Percentiles rank a stretch among this genome's conserved stretches.
phyloP scores from a whole-genome alignment of 2,113 vertebrate genomes.

The Phaethornis superciliosus region DNA sequence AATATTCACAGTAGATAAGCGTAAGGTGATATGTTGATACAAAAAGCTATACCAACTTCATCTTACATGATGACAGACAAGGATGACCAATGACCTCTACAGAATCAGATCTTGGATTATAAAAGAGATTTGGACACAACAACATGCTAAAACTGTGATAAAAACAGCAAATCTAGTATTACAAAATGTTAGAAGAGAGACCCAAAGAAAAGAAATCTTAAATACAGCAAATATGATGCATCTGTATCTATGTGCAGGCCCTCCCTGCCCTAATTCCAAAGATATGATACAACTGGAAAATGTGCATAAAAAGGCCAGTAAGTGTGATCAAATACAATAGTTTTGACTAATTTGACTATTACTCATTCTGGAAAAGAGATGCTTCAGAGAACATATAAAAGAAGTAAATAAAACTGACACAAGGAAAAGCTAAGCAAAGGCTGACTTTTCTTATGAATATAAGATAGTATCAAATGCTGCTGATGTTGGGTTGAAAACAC shows the following conservation, averaged over 20 bases:
- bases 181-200: not conserved
- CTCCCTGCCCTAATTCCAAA: not conserved
- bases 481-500: not conserved
- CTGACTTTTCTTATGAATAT: not conserved
- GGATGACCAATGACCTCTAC: not conserved
- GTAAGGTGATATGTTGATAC: not conserved
- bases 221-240: not conserved
- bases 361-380: not conserved
- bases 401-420: not conserved
- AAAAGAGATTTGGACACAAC: not conserved
- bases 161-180: not conserved
- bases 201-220: not conserved
- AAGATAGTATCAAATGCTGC: not conserved
- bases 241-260: not conserved
- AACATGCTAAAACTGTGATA: not conserved
- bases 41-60: not conserved
- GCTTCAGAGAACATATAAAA: not conserved
- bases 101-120: not conserved
- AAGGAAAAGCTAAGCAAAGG: not conserved
- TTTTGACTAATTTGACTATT: not conserved
- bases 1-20: not conserved
- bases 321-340: not conserved
- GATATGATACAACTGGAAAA: not conserved
- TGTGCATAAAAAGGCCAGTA: not conserved
- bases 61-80: not conserved